Percentiles rank a stretch among this genome's conserved stretches.
Evolutionary conservation across 2,888 invertebrate genomes (phyloP).

Genomic region (Ypsolopha sequella): DNA sequence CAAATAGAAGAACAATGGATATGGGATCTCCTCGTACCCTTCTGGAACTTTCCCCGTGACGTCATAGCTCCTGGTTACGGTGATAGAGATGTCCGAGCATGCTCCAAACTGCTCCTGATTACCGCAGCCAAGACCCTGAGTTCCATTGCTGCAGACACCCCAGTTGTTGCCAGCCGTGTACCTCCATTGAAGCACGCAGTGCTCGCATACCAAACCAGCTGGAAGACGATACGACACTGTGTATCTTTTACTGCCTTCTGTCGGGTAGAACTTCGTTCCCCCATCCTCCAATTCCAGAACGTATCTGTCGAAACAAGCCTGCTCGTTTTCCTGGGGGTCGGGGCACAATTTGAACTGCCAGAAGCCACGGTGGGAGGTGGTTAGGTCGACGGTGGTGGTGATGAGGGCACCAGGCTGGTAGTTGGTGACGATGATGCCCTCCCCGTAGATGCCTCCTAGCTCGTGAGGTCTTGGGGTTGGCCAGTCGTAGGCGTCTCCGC

Average conservation of each 20-base stretch:
- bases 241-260: constrained; percentile 77
- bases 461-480: constrained; percentile 80
- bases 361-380: constrained; percentile 86
- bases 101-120: constrained; percentile 88
- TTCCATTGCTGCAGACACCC: constrained; percentile 78
- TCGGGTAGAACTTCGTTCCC: constrained; percentile 75
- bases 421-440: constrained; percentile 78
- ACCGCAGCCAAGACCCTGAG: constrained; percentile 84
- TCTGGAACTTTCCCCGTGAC: constrained; percentile 11
- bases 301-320: constrained; percentile 80
- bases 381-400: constrained; percentile 79
- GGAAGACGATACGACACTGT: constrained; percentile 74
- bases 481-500: constrained; percentile 84
- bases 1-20: constrained; percentile 19
- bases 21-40: constrained; percentile 13
- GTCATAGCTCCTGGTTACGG: constrained; percentile 44
- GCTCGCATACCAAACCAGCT: constrained; percentile 75
- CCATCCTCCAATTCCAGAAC: constrained; percentile 69
- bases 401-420: constrained; percentile 76
- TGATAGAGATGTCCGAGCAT: constrained; percentile 83
- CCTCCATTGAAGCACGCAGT: constrained; percentile 89
- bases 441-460: constrained; percentile 83
- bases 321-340: constrained; percentile 74
- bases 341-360: constrained; percentile 87
- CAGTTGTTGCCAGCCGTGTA: constrained; percentile 89